A percentile compares a stretch with the other conserved stretches of the same genome.
Conservation (phyloP, 2,797 vertebrate species). For the Okamejei kenojei region DNA sequence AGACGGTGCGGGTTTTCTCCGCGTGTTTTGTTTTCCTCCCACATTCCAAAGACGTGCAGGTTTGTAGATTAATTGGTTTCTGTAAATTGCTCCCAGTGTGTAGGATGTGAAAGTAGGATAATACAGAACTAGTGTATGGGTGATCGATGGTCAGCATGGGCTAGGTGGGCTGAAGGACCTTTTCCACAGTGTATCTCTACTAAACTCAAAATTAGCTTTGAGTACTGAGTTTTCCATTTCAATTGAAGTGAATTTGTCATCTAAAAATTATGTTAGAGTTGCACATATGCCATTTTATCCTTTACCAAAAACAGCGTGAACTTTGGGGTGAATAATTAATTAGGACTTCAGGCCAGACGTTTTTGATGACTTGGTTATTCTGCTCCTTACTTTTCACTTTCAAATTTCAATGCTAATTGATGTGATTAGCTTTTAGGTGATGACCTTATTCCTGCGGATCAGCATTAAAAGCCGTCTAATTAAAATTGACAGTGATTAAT, state of each 20-base stretch:
- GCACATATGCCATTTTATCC: not conserved
- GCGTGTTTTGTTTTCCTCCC: no score
- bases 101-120: no score
- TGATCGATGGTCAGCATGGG: no score
- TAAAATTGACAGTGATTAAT: conserved; percentile 8
- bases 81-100: no score
- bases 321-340: not conserved
- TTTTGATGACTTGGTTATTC: not conserved
- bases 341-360: not conserved
- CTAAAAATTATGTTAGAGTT: not conserved
- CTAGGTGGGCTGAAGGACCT: no score
- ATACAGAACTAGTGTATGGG: no score
- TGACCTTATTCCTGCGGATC: not conserved
- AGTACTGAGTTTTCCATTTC: not conserved
- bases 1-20: no score
- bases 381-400: not conserved
- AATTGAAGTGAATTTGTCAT: not conserved
- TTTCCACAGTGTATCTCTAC: no score
- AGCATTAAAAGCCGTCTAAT: not conserved
- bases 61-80: no score
- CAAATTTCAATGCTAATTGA: not conserved
- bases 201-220: not conserved
- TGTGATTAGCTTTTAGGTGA: not conserved
- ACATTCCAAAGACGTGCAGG: no score
- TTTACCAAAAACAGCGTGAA: not conserved